Conservation (phyloP, 2,797 vertebrate species). For the Pogonophryne albipinna region DNA sequence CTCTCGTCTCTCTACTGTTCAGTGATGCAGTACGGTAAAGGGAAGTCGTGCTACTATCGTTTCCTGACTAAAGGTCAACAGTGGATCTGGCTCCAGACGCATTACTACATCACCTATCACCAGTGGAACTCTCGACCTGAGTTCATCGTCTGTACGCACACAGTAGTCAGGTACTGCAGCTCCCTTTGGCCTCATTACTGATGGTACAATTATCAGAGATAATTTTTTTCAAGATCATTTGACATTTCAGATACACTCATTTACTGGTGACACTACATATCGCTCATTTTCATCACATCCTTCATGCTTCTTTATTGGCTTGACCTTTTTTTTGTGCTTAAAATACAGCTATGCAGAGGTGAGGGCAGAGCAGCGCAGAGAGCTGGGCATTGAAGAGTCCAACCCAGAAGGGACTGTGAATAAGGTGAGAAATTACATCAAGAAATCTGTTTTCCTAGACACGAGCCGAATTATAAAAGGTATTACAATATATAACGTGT, state of each 20-base stretch:
- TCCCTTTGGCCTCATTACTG: background rate
- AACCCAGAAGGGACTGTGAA: slow-evolving; percentile 89
- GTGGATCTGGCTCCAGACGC: slow-evolving; percentile 99
- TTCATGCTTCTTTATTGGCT: background rate
- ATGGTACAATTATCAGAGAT: background rate
- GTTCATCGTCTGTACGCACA: slow-evolving; percentile 98
- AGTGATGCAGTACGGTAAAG: slow-evolving; percentile 99
- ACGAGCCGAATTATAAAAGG: background rate
- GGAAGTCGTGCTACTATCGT: slow-evolving; percentile 98
- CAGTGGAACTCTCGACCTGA: slow-evolving; percentile 99
- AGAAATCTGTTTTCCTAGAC: background rate
- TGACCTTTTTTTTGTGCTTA: background rate
- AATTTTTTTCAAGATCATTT: background rate
- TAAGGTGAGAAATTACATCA: slow-evolving; percentile 85
- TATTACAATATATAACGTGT: background rate
- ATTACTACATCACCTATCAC: slow-evolving; percentile 99
- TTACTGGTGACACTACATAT: background rate
- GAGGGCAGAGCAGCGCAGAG: slow-evolving; percentile 85
- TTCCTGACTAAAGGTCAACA: slow-evolving; percentile 99
- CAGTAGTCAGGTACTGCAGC: slow-evolving; percentile 92
- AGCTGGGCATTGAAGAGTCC: slow-evolving; percentile 90
- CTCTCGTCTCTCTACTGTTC: slow-evolving; percentile 16
- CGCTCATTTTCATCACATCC: background rate
- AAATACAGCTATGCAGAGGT: slow-evolving; percentile 87
- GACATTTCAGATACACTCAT: background rate